Evolutionary conservation across 2,888 invertebrate species (phyloP), one percentile per base, ranked within the genome.

Genomic region (Ochropleura leucogaster): DNA sequence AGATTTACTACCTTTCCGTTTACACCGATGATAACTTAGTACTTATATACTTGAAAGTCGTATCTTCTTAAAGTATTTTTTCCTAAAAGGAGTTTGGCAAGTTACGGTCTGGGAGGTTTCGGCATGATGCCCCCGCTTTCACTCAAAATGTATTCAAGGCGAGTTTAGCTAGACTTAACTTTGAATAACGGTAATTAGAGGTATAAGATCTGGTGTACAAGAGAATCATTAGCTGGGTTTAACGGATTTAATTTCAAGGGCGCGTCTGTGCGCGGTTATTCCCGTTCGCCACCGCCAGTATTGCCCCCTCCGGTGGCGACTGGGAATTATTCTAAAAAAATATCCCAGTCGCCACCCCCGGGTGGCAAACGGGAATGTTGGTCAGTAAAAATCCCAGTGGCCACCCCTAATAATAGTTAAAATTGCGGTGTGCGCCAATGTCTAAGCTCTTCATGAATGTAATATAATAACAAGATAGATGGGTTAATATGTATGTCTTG

Each of bases 1-100:
- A 80, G 82, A 84, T 85, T 85, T 84, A 85, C 74, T 74, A 68
- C 80, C 73, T 73, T 75, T 74, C 72, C 76, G 71, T 77, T 84
- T 80, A 84, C 76, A 77, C 75, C 68, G 71, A 82, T 85, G 76
- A 67, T 80, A 69, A 79, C 66, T 78, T 77, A 57, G 78, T 71
- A 82, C 62, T 81, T 82, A 77, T 73, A 53, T 78, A 74, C 68
- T 30, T 40, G 30, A 10, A 47, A 78, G 53, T 71, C 51, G 60
- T 65, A 68, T 82, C 57, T 80, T 46, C 46, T 8, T 42, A 12
- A 72, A 72, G 59, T 67, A 67, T 63, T 81, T 77, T 80, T 77
- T 68, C 65, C 60, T 69, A 68, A 77, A 82, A 73, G 16, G 47
- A 82, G 57, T 82, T 78, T 49, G 3, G 10, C 30, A 79, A 68